Evolutionary conservation across 2,797 vertebrate species (phyloP), one percentile per base, ranked within the genome.

Genomic region (Orientallactaga sibirica): DNA sequence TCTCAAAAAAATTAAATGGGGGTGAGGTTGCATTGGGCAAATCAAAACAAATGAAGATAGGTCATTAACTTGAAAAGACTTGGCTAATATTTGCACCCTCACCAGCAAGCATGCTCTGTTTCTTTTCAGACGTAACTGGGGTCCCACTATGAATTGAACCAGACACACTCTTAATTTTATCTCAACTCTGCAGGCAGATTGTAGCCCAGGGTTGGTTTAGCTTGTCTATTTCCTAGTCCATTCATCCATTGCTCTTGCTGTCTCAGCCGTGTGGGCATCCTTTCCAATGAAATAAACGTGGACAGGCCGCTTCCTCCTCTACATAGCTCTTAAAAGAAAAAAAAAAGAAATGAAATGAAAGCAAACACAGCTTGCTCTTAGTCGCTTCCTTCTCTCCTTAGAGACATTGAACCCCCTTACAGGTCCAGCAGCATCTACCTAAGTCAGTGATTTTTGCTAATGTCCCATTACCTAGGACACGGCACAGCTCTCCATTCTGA

Each of bases 111-210:
- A 89, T 4, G 33, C 61, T 93, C 64, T 64, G 75, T 66, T 96
- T 94, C 82, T 83, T 77, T 92, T 84, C 78, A 80, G 87, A 78
- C 75, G 20, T 64, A 75, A 75, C 29, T 58, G 67, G 71, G 58
- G 27, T 93, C 70, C 55, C 77, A 58, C 84, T 74, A 41, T 84
- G 82, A 92, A 88, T 24, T 61, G 79, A 94, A 87, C 90, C 84
- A 88, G 88, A 76, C 74, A 37, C 24, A 27, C 77, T 92, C 94
- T 89, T 48, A 88, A 94, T 88, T 94, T 97, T 92, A 95, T 97
- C 96, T 94, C 92, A 84, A 68, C 83, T 92, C 70, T 71, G 88
- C 95, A 97, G 95, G 92, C 90, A 96, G 95, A 93, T 74, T 89
- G 76, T 77, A 80, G 92, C 88, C 83, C 86, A 88, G 70, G 86